Evolutionary conservation across 2,888 invertebrate genomes (phyloP), one percentile per base, ranked within the genome.

Genomic region (Eurytoma californica): DNA sequence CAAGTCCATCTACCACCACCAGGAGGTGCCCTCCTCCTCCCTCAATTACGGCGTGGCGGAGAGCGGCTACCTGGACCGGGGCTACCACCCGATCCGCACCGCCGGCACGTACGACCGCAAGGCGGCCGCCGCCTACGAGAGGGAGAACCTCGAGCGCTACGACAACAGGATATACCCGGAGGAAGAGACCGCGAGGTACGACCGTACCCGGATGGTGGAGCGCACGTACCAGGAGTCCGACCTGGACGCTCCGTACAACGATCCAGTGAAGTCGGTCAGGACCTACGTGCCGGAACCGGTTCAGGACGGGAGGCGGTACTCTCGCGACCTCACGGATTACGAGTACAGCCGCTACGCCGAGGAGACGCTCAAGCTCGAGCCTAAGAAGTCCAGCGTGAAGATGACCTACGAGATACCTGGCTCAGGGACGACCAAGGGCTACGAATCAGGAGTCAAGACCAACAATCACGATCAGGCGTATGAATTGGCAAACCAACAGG

Each of bases 381-480:
- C 88, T 16, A 90, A 90, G 76, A 89, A 89, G 70, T 86, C 88
- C 5, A 83, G 84, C 7, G 83, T 84, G 13, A 85, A 87, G 9
- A 79, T 84, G 13, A 84, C 86, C n/a, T 89, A 89, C 82, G 89
- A 90, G 60, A 82, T 86, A 0, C 72, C 84, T 2, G 39, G 39
- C 5, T 39, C 39, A 3, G 39, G 39, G 7, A 80, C 85, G 2
- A 87, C 87, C 7, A 89, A 89, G 72, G 89, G 87, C 39, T 90
- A 90, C 80, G 90, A 90, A 30, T 90, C 90, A 3, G 90, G 90
- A 0, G 85, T 90, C 7, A 89, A 90, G 82, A 90, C 90, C 0
- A 86, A 88, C 76, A 89, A 89, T 24, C 86, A 87, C 70, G 89
- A 90, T 14, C 87, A 88, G 20, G 84, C 86, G 3, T 90, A 90